phyloP scores from a whole-genome alignment of 92 coral and sea anemone genomes.

The Paramuricea clavata region DNA sequence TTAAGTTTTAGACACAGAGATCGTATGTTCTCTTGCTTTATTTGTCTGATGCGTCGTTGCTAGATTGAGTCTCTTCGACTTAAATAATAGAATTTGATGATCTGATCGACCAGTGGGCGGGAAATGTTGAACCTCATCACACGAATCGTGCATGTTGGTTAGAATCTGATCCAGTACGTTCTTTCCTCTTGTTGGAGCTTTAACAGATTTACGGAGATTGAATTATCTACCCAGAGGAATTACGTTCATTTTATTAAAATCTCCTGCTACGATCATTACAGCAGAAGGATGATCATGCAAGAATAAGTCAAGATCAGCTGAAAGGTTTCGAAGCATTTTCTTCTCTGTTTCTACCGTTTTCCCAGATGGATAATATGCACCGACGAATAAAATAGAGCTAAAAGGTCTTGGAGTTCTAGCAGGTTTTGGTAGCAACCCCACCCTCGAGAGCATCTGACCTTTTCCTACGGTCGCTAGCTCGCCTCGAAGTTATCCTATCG shows the following conservation, averaged over 20 bases:
- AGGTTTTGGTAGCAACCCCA: slow-evolving; percentile 18
- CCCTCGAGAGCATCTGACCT: too few relatives aligned
- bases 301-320: not conserved
- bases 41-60: slow-evolving; percentile 41
- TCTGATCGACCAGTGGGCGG: slow-evolving; percentile 43
- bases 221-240: not conserved
- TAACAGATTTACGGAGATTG: not conserved
- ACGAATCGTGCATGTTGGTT: slow-evolving; percentile 31
- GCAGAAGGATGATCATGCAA: slow-evolving; percentile 24
- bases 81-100: slow-evolving; percentile 28
- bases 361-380: slow-evolving; percentile 33
- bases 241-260: slow-evolving; percentile 17
- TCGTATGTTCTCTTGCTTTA: slow-evolving; percentile 61
- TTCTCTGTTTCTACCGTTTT: not conserved
- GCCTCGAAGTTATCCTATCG: too few relatives aligned
- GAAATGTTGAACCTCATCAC: not conserved
- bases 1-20: slow-evolving; percentile 33
- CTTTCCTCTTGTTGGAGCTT: slow-evolving; percentile 23
- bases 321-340: not conserved
- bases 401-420: slow-evolving; percentile 36
- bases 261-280: slow-evolving; percentile 28
- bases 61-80: slow-evolving; percentile 54
- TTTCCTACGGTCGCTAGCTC: too few relatives aligned
- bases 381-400: slow-evolving; percentile 20
- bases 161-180: slow-evolving; percentile 21